Evolutionary conservation across 2,797 vertebrate genomes (phyloP), one percentile per base, ranked within the genome.

Genomic region (Brachyrhaphis roseni): DNA sequence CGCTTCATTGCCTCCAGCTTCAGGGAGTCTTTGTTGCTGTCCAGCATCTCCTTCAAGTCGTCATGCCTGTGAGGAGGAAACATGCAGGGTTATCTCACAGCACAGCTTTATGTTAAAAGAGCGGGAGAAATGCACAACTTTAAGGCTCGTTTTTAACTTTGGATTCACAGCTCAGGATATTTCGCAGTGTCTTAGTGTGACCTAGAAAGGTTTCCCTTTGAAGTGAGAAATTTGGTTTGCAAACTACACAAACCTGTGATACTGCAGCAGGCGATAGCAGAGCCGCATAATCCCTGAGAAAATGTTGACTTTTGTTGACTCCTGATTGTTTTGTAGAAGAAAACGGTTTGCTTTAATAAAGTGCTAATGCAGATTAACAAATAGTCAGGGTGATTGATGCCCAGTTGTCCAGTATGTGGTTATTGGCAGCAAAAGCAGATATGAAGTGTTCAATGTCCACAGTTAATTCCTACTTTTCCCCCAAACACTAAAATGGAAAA

Each of bases 1-100:
- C 98, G 96, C 92, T 99, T 99, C 98, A 99, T 99, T 62, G 98
- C 98, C 91, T 99, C 98, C 91, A 99, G 96, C 93, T 99, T 99
- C 90, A 99, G 96, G 0, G 98, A 99, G 88, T 99, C 98, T 89
- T 99, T 99, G 94, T 99, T 99, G 94, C 97, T 99, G 88, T 99
- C 98, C 72, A 99, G 90, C 98, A 99, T 99, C 93, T 99, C 98
- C 91, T 99, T 99, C 89, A 99, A 92, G 95, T 99, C 98, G 78
- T 99, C 98, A 0, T 99, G 98, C 92, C 98, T 99, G 83, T 23
- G 13, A 55, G 51, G 75, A 79, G 34, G 72, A 86, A 80, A 85
- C 20, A 76, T 26, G 0, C 43, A 28, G 49, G 79, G 62, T 86
- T n/a, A 82, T 16, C 51, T 80, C 74, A 43, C 57, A 28, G 72